These are phyloP conservation scores for Xiphophorus hellerii DNA, from an alignment of 2,113 vertebrate species.

Conservation along the genomic window DNA sequence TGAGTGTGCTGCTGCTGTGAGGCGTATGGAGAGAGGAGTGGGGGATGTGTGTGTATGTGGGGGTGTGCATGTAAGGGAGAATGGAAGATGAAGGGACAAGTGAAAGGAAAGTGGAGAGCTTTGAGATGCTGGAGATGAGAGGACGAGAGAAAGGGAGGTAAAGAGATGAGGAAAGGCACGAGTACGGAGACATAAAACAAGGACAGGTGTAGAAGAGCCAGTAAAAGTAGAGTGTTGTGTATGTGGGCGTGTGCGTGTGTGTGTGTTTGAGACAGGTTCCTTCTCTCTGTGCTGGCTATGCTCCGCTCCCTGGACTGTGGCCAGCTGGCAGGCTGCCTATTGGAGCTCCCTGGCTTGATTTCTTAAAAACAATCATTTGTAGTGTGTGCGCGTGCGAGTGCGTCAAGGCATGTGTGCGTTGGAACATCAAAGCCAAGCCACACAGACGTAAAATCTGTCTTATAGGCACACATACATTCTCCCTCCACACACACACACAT, in stretches of 20 bases:
- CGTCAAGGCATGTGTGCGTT: slow-evolving; percentile 41
- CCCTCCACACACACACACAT: slow-evolving; percentile 23
- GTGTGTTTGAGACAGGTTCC: slow-evolving; percentile 65
- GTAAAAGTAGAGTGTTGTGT: slow-evolving; percentile 12
- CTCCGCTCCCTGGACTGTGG: slow-evolving; percentile 74
- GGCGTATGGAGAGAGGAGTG: slow-evolving; percentile 28
- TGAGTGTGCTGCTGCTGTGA: slow-evolving; percentile 54
- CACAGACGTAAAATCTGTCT: slow-evolving; percentile 71
- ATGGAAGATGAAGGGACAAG: slow-evolving; percentile 58
- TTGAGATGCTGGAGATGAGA: slow-evolving; percentile 66
- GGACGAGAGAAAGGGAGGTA: slow-evolving; percentile 50
- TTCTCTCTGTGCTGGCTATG: slow-evolving; percentile 68
- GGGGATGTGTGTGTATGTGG: neutral
- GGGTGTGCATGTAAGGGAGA: slow-evolving; percentile 12
- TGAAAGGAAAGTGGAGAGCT: slow-evolving; percentile 62
- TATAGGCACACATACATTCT: slow-evolving; percentile 49
- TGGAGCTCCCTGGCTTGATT: slow-evolving; percentile 81
- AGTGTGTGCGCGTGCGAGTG: slow-evolving; percentile 58
- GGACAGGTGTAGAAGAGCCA: slow-evolving; percentile 52
- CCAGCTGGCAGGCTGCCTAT: slow-evolving; percentile 79
- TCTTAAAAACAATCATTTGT: slow-evolving; percentile 85
- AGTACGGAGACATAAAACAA: slow-evolving; percentile 53
- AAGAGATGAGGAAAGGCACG: slow-evolving; percentile 47
- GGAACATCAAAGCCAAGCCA: slow-evolving; percentile 79
- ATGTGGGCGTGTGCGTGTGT: slow-evolving; percentile 17